Conservation (phyloP, 2,888 invertebrate species). For the Elmis aenea region DNA sequence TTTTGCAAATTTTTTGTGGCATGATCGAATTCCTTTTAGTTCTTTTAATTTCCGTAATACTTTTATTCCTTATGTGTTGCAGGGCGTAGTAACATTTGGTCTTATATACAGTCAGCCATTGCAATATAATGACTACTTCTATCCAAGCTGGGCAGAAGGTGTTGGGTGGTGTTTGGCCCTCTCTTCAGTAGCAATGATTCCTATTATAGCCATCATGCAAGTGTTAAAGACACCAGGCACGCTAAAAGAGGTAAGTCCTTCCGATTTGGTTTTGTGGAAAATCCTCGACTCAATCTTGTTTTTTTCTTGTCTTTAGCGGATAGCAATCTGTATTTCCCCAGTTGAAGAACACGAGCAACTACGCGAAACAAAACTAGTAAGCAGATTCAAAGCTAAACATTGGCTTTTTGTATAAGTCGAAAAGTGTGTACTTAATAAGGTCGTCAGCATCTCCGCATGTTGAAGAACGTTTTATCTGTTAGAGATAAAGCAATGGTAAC, state of each 20-base stretch:
- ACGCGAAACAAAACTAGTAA: conserved; percentile 55
- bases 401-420: conserved; percentile 64
- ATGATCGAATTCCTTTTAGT: no score
- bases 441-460: no score
- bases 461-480: no score
- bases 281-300: neutral
- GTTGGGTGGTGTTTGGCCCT: conserved; percentile 69
- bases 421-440: no score
- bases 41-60: no score
- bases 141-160: conserved; percentile 67
- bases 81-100: conserved; percentile 65
- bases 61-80: conserved; percentile 30
- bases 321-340: conserved; percentile 64
- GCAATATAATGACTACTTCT: conserved; percentile 62
- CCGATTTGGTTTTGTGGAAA: neutral
- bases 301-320: conserved; percentile 45
- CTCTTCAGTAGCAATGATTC: conserved; percentile 70
- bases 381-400: conserved; percentile 59
- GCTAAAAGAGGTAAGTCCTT: conserved; percentile 56
- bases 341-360: conserved; percentile 62
- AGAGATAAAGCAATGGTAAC: no score
- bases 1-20: no score
- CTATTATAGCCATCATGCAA: conserved; percentile 59
- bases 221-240: conserved; percentile 62
- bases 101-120: conserved; percentile 61